Evolutionary conservation across 2,797 vertebrate species (phyloP).

Genomic region (Acanthis flammea): DNA sequence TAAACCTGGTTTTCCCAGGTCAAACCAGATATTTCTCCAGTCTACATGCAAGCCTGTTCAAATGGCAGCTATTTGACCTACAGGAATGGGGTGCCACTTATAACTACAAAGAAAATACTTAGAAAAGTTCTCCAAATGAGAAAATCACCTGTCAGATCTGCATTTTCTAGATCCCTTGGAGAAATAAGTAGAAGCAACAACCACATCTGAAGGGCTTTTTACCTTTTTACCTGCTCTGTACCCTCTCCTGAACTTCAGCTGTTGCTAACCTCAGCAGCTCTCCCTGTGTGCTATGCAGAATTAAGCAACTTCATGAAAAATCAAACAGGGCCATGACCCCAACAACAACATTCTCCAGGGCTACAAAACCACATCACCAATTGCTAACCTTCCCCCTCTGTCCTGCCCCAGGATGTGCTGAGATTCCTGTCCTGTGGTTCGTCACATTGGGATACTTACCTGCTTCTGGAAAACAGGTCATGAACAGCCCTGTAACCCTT

Average conservation of each 20-base stretch:
- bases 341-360: background rate
- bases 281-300: background rate
- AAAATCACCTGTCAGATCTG: background rate
- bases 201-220: background rate
- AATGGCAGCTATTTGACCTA: background rate
- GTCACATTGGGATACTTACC: background rate
- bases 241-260: background rate
- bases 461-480: background rate
- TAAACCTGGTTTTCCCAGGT: background rate
- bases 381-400: background rate
- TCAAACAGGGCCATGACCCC: background rate
- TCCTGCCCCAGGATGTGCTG: background rate
- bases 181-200: background rate
- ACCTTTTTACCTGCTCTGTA: background rate
- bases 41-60: background rate
- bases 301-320: background rate
- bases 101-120: background rate
- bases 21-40: background rate
- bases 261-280: background rate
- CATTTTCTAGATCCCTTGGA: background rate
- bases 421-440: background rate
- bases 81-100: background rate
- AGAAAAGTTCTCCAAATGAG: background rate
- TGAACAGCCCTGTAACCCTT: background rate
- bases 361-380: background rate